A percentile compares a stretch with the other conserved stretches of the same genome.
These are phyloP conservation scores for Trissolcus brochymenae DNA, from an alignment of 2,888 invertebrate genomes.

Conservation along the genomic window DNA sequence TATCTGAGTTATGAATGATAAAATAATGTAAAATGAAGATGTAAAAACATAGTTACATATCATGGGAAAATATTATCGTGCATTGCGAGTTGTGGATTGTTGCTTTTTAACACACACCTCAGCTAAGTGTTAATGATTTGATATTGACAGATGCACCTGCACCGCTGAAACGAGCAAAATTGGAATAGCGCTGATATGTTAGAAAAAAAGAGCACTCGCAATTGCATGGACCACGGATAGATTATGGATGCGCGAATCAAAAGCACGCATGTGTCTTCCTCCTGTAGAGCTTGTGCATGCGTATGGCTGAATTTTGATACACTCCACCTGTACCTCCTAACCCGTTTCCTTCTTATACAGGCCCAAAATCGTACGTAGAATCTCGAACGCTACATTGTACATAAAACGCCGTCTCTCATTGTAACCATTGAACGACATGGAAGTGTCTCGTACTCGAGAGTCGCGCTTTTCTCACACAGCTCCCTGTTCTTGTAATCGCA, in stretches of 20 bases:
- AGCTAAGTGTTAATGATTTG: constrained; percentile 60
- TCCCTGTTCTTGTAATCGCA: background rate
- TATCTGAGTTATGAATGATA: too few species aligned
- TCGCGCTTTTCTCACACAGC: constrained; percentile 12
- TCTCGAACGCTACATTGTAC: constrained; percentile 44
- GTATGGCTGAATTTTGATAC: constrained; percentile 36
- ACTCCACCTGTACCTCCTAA: constrained; percentile 10
- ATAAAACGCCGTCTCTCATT: constrained; percentile 41
- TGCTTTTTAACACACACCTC: constrained; percentile 24
- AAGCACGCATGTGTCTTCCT: constrained; percentile 50
- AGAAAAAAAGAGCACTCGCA: constrained; percentile 24
- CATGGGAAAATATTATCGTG: background rate
- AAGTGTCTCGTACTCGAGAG: constrained; percentile 22
- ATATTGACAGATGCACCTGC: constrained; percentile 62
- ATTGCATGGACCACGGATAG: constrained; percentile 55
- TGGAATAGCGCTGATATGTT: constrained; percentile 41
- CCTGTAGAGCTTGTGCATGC: constrained; percentile 55
- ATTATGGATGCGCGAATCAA: constrained; percentile 43
- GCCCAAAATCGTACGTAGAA: constrained; percentile 26
- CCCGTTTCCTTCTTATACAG: background rate
- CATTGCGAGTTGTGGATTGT: constrained; percentile 23
- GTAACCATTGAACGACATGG: constrained; percentile 16
- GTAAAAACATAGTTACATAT: too few species aligned
- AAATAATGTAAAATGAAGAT: too few species aligned
- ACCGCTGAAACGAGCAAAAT: constrained; percentile 61